These are phyloP conservation scores for Coenonympha arcania DNA, from an alignment of 2,888 invertebrate species.

Conservation along the genomic window DNA sequence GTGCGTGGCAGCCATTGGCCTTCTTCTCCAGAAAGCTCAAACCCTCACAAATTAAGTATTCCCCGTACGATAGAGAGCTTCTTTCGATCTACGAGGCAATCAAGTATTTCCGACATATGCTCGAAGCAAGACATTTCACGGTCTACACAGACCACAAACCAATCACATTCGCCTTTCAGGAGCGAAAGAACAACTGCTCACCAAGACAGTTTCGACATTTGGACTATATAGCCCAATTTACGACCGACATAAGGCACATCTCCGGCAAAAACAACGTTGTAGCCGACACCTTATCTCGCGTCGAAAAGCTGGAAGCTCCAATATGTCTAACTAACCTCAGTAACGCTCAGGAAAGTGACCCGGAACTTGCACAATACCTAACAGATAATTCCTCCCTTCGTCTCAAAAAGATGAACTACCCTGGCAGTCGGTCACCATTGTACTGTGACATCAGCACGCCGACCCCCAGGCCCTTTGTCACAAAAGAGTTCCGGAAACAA, in stretches of 20 bases:
- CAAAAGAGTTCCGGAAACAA: slow-evolving; percentile 17
- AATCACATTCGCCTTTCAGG: too few relatives aligned
- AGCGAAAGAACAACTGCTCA: too few relatives aligned
- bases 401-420: slow-evolving; percentile 11
- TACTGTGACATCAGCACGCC: slow-evolving; percentile 26
- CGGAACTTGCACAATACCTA: slow-evolving; percentile 9
- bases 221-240: too few relatives aligned
- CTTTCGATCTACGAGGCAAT: slow-evolving; percentile 8
- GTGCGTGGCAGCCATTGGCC: slow-evolving; percentile 39
- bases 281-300: slow-evolving; percentile 22
- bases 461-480: slow-evolving; percentile 26
- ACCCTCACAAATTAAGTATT: slow-evolving; percentile 11
- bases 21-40: slow-evolving; percentile 13
- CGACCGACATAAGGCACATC: too few relatives aligned
- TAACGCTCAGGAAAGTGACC: slow-evolving; percentile 14
- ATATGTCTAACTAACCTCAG: slow-evolving; percentile 14
- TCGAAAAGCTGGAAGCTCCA: slow-evolving; percentile 23
- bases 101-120: slow-evolving; percentile 6
- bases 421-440: too few relatives aligned
- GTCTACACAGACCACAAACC: too few relatives aligned
- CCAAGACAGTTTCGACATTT: too few relatives aligned
- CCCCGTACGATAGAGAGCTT: background rate
- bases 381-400: slow-evolving; percentile 10
- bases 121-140: slow-evolving; percentile 6
- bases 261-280: background rate